Percentiles rank a stretch among this genome's conserved stretches.
Conservation (phyloP, 2,888 invertebrate genomes). For the Halictus ligatus region DNA sequence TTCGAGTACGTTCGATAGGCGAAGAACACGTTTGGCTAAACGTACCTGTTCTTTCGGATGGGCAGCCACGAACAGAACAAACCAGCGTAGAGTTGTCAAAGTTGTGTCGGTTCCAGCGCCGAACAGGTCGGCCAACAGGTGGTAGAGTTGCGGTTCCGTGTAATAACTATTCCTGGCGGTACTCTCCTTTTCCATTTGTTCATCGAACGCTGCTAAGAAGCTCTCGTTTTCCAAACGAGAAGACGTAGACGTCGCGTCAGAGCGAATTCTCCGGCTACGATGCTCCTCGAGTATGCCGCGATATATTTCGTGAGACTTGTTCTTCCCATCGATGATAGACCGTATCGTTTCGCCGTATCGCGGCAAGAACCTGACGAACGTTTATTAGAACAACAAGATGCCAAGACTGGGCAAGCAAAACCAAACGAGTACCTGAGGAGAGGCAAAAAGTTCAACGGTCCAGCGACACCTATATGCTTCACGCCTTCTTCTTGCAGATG, state of each 20-base stretch:
- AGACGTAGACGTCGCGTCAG: not conserved
- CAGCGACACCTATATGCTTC: conserved; percentile 93
- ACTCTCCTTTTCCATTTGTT: conserved; percentile 84
- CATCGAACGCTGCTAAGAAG: conserved; percentile 88
- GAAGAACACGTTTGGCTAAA: too few relatives aligned
- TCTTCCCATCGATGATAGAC: conserved; percentile 89
- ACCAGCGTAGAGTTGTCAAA: conserved; percentile 92
- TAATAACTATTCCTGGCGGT: conserved; percentile 85
- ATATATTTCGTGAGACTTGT: conserved; percentile 90
- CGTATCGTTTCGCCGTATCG: conserved; percentile 88
- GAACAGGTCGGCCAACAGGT: conserved; percentile 92
- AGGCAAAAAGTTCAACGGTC: conserved; percentile 93
- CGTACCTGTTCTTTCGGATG: conserved; percentile 88
- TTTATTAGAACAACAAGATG: not conserved
- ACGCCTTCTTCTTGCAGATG: conserved; percentile 93
- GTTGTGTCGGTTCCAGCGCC: conserved; percentile 95
- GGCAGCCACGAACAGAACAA: conserved; percentile 90
- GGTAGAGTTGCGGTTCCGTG: conserved; percentile 89
- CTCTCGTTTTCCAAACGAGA: conserved; percentile 77
- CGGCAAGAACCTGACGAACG: conserved; percentile 87
- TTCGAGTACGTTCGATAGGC: not conserved
- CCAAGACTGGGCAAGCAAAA: not conserved
- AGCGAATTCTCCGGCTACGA: conserved; percentile 64
- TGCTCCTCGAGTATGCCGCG: conserved; percentile 88
- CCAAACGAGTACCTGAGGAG: conserved; percentile 87